Evolutionary conservation across 2,888 invertebrate species (phyloP), one percentile per base, ranked within the genome.

Genomic region (Mylabris sibirica): DNA sequence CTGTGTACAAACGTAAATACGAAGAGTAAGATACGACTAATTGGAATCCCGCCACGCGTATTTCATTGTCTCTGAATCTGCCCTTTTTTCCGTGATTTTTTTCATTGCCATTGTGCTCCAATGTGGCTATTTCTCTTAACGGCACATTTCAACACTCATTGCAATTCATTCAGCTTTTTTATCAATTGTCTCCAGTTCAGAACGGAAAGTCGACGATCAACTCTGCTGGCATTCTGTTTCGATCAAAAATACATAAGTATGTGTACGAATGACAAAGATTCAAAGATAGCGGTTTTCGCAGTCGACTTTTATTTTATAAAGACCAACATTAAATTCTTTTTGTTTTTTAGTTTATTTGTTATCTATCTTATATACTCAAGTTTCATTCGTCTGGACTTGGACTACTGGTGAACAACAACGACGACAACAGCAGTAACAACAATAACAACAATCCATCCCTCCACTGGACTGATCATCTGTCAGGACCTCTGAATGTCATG

Each of bases 261-360:
- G 75, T 68, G 75, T 72, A 67, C 65, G 49, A 20, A 49, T 49
- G 49, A 20, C 20, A 44, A 49, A 49, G 49, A 49, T 49, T 49
- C 49, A 49, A 49, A 78, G 80, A 81, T 80, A 81, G 81, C 81
- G 80, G 80, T 77, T 70, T 68, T 66, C 69, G 72, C 65, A 67
- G 26, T 63, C 71, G 70, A 69, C 69, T 75, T 78, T 77, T 78
- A 78, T 78, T 81, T 81, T 81, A 80, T 79, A 80, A 78, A 79
- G 78, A 79, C 79, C 79, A 78, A 79, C 79, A 77, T 78, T 77
- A 77, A 74, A 71, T 76, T 80, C 80, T 80, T 80, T 81, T 78
- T 65, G 64, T 71, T 59, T 30, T 30, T 30, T 30, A 8, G 30
- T 30, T 30, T 30, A 8, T 30, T 30, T 30, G n/a, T n/a, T n/a